These are phyloP conservation scores for Parthenolecanium corni DNA, from an alignment of 2,888 invertebrate genomes.

Conservation along the genomic window DNA sequence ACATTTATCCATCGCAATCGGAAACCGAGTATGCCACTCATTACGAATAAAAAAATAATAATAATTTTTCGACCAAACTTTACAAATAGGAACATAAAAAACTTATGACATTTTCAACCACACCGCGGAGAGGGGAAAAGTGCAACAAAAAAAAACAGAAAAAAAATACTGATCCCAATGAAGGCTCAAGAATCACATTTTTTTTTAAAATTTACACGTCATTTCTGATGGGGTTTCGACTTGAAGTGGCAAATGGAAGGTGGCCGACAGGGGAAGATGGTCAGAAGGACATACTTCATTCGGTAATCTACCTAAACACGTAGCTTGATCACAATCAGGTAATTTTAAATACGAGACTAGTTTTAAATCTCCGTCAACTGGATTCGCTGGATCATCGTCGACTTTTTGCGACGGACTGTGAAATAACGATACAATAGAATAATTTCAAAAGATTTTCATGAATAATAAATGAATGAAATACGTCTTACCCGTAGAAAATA, in stretches of 20 bases:
- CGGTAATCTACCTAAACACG: constrained; percentile 51
- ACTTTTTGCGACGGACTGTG: neutral
- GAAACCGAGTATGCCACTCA: no score
- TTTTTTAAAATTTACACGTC: no score
- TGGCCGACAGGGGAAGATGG: constrained; percentile 67
- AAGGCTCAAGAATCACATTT: no score
- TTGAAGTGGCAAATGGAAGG: constrained; percentile 42
- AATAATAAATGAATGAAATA: neutral
- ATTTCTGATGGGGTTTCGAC: no score
- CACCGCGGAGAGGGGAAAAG: no score
- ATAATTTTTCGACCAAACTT: no score
- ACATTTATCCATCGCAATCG: no score
- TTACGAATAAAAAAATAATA: no score
- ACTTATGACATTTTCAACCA: no score
- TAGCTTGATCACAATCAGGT: constrained; percentile 52
- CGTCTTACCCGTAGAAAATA: constrained; percentile 63
- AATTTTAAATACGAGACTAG: constrained; percentile 53
- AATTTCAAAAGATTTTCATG: neutral
- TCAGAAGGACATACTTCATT: constrained; percentile 66
- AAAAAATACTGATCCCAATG: no score
- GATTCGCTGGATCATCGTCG: neutral
- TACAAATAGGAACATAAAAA: no score
- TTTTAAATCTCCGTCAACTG: constrained; percentile 38
- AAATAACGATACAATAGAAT: neutral
- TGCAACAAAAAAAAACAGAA: no score